Evolutionary conservation across 2,113 vertebrate genomes (phyloP), one percentile per base, ranked within the genome.

Genomic region (Macroglossus sobrinus): DNA sequence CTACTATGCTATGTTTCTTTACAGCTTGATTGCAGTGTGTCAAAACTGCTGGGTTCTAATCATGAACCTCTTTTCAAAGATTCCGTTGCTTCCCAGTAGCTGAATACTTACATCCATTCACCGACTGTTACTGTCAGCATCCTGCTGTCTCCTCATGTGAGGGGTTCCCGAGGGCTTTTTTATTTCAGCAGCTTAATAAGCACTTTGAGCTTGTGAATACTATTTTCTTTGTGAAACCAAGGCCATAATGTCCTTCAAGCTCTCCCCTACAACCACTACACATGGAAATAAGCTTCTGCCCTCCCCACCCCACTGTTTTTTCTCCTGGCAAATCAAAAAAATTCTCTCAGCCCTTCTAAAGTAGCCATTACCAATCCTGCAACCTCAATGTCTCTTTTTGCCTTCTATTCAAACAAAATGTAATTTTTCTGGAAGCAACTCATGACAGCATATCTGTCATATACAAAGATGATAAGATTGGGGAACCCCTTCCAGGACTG

Each of bases 31-130:
- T 94, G 55, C 43, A 26, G 89, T 80, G 38, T 96, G 95, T 93
- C 69, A 96, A 24, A 82, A 89, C 97, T 94, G 24, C 75, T 97
- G 43, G 53, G 95, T 71, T 98, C 89, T 66, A 96, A 81, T 96
- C 79, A 89, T 53, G 33, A 79, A 33, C 74, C 21, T 94, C 93
- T 95, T 96, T 94, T 96, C 97, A 94, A 9, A 97, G 75, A 97
- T 24, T 95, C 85, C 80, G 50, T 76, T 28, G 84, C 28, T 57
- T 75, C 66, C 88, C 2, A 86, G 94, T 85, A 95, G 68, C 71
- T 74, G 53, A 97, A 79, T 94, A 81, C 13, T 95, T 72, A 50
- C 53, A 93, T 97, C 63, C 96, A 95, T 91, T 93, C 79, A 10
- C 57, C 4, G 33, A 78, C 92, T 35, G 76, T 81, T 95, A 85